These are phyloP conservation scores for Drosophila stalkeri DNA, from an alignment of 2,888 invertebrate genomes.

Conservation along the genomic window DNA sequence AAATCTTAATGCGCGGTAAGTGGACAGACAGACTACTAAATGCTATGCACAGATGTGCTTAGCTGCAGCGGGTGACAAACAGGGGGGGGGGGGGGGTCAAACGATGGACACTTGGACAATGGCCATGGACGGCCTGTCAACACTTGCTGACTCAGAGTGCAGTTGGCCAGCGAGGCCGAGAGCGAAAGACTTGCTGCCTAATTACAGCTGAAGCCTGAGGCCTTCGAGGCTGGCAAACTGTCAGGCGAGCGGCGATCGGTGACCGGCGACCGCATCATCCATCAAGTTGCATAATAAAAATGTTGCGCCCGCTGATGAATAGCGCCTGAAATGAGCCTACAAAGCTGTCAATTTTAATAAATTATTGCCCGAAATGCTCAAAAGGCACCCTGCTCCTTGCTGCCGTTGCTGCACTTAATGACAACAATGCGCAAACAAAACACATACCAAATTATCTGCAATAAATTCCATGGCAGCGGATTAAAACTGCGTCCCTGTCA, in stretches of 20 bases:
- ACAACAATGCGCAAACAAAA: slow-evolving; percentile 79
- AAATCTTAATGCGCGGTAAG: slow-evolving; percentile 94
- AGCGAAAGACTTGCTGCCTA: slow-evolving; percentile 63
- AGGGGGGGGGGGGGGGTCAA: slow-evolving; percentile 15
- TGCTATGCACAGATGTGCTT: slow-evolving; percentile 3
- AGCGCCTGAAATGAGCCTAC: slow-evolving; percentile 84
- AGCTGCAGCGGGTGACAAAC: slow-evolving; percentile 17
- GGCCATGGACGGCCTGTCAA: slow-evolving; percentile 64
- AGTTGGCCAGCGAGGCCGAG: slow-evolving; percentile 12
- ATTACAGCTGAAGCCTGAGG: slow-evolving; percentile 61
- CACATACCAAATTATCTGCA: slow-evolving; percentile 76
- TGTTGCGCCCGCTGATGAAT: slow-evolving; percentile 82
- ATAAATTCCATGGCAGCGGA: slow-evolving; percentile 66
- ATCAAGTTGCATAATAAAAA: slow-evolving; percentile 84
- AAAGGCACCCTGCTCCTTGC: slow-evolving; percentile 29
- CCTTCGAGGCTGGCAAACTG: slow-evolving; percentile 53
- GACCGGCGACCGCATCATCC: slow-evolving; percentile 81
- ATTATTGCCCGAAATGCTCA: slow-evolving; percentile 75
- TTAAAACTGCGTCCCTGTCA: slow-evolving; percentile 63
- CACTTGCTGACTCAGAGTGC: slow-evolving; percentile 67
- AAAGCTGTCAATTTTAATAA: slow-evolving; percentile 84
- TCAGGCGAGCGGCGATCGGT: slow-evolving; percentile 70
- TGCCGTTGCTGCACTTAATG: slow-evolving; percentile 63
- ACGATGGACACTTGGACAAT: slow-evolving; percentile 58
- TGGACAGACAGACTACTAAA: slow-evolving; percentile 30